Evolutionary conservation across 2,888 invertebrate genomes (phyloP), one percentile per base, ranked within the genome.

Genomic region (Listrodromus nycthemerus): DNA sequence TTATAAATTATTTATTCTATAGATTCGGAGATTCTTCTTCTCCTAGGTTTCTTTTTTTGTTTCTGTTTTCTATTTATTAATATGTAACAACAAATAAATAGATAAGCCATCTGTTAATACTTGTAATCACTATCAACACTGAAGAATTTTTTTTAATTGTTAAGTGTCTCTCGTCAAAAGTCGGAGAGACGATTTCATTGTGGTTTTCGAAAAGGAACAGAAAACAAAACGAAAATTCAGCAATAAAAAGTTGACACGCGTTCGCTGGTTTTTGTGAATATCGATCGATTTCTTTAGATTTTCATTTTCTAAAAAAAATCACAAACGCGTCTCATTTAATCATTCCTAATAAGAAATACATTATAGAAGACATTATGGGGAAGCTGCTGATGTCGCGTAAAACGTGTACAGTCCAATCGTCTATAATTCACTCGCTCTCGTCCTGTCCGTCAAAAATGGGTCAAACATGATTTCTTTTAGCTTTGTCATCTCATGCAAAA

Each of bases 61-160:
- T 84, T 90, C 82, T 84, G 89, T 86, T 86, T 86, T 89, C 89
- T 90, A 87, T 90, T 91, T 90, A 91, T 90, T 92, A 92, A 90
- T 91, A 91, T 89, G 86, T 91, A 92, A 92, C 91, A 92, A 92
- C 92, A 92, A 92, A 92, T 92, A 92, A 92, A 92, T 92, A 92
- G 90, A 90, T 91, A 92, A 90, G 91, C 90, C 21, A 92, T 92
- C 91, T 92, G 91, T 91, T 90, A 90, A 90, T 91, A 89, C 89
- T 92, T 87, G 85, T 91, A 92, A 86, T 91, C 89, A 89, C 90
- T 91, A 92, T 92, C 89, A 91, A 92, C 92, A 92, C 89, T 89
- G 89, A 92, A 90, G 90, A 88, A 89, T 89, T 89, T 89, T 88
- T 86, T 87, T 84, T 83, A 82, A 82, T 83, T 82, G 86, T 85